phyloP scores from a whole-genome alignment of 1,140 invertebrate genomes.

The Phymorhynchus buccinoides region DNA sequence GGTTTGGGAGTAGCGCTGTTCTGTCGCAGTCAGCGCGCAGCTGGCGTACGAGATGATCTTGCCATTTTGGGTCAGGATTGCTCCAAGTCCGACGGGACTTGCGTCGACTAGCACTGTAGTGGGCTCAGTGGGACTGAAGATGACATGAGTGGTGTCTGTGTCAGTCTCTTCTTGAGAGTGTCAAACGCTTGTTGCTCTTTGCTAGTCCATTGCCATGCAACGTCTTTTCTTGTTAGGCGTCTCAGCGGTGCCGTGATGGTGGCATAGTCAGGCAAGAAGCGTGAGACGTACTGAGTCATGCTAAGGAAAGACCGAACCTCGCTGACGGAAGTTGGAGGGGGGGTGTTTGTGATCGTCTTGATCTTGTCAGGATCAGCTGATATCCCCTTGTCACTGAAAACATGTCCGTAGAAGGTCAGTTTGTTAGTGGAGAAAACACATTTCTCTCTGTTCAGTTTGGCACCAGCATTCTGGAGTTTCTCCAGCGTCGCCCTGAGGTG shows the following conservation, averaged over 20 bases:
- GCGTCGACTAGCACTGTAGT: too few species aligned
- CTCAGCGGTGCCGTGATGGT: constrained; percentile 36
- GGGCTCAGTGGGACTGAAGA: too few species aligned
- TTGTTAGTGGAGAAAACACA: constrained; percentile 41
- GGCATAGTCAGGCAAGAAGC: constrained; percentile 43
- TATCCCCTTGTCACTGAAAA: constrained; percentile 41
- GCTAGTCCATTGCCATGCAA: constrained; percentile 33
- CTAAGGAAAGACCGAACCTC: constrained; percentile 48
- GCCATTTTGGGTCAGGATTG: too few species aligned
- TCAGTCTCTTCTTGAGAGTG: neutral
- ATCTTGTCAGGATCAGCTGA: constrained; percentile 44
- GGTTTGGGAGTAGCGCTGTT: too few species aligned
- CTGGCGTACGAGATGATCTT: too few species aligned
- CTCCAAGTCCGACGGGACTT: too few species aligned
- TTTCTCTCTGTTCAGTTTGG: constrained; percentile 48
- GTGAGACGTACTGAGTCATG: constrained; percentile 42
- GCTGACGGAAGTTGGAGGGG: constrained; percentile 24
- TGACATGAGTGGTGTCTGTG: too few species aligned
- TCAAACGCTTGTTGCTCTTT: constrained; percentile 36
- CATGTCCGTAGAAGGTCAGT: constrained; percentile 43
- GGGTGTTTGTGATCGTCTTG: constrained; percentile 33
- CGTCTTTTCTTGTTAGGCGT: constrained; percentile 38
- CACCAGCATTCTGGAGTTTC: constrained; percentile 23
- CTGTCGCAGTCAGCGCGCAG: too few species aligned
- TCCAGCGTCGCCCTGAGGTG: neutral